Evolutionary conservation across 92 coral and sea anemone species (phyloP), one percentile per base, ranked within the genome.

Genomic region (Heteractis magnifica): DNA sequence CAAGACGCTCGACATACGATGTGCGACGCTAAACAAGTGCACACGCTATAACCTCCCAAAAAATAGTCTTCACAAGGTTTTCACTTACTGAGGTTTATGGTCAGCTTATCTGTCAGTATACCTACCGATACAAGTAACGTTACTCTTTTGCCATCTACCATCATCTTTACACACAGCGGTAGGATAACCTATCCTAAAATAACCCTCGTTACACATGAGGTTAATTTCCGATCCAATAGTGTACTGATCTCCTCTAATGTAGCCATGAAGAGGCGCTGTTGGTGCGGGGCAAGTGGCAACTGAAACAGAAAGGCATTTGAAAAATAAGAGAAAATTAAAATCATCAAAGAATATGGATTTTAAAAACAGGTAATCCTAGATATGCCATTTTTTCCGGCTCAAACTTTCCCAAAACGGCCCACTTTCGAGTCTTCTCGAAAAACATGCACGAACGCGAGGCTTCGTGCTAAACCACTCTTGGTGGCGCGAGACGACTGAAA

Each of bases 141-240:
- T 62, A 3, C 70, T 62, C 2, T 62, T 4, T 8, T n/a, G 11
- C 94, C 94, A 91, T 14, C 74, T 76, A 26, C 94, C 90, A 71
- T 88, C 71, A 11, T 80, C 70, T 56, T 74, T 76, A 72, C 94
- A 91, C 6, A 48, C 79, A 20, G 71, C 79, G 52, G 34, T 51
- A 51, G 82, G 87, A 10, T 48, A 18, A 53, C 91, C 94, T 49
- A 13, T 50, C 23, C 87, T 90, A 71, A 81, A 91, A 51, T 77
- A 91, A 15, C 94, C 94, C 50, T 86, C 79, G 11, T 85, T 71
- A 62, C 94, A 91, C 72, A 64, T 6, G 21, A 91, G 6, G 76
- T 51, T 79, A 60, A 88, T 84, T 5, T 11, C 34, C 10, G 94
- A 91, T 14, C 94, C 91, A 13, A 78, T 76, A 3, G 86, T 85